phyloP scores from a whole-genome alignment of 2,113 vertebrate genomes.

The Meriones unguiculatus region DNA sequence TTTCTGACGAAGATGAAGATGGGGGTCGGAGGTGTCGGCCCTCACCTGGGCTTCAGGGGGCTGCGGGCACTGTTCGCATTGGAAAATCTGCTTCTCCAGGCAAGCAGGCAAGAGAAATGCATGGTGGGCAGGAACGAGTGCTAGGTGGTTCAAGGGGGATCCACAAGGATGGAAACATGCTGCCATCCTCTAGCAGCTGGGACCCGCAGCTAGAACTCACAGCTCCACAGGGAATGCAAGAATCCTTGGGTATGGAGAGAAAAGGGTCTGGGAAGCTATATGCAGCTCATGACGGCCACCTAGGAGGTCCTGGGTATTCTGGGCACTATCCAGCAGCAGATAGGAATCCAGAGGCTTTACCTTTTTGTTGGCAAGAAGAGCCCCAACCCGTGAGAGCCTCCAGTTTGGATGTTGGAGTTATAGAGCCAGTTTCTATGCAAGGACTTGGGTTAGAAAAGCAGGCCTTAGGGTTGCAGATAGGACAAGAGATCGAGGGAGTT shows the following conservation, averaged over 20 bases:
- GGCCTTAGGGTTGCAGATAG: neutral
- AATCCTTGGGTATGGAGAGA: neutral
- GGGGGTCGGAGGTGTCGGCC: conserved; percentile 46
- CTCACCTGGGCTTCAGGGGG: conserved; percentile 37
- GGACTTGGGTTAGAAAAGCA: conserved; percentile 44
- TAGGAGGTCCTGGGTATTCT: neutral
- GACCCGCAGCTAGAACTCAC: conserved; percentile 51
- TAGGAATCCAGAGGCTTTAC: neutral
- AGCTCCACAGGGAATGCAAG: conserved; percentile 7
- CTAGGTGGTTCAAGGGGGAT: neutral
- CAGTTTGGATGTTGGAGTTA: conserved; percentile 7
- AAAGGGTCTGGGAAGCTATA: neutral
- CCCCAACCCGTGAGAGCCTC: neutral
- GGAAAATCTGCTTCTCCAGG: conserved; percentile 63
- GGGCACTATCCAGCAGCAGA: neutral
- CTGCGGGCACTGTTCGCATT: neutral
- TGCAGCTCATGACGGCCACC: neutral
- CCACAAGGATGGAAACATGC: neutral
- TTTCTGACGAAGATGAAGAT: conserved; percentile 83
- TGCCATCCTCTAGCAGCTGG: conserved; percentile 42
- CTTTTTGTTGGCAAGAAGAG: conserved; percentile 66
- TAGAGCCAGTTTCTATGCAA: conserved; percentile 42
- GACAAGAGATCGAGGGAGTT: neutral
- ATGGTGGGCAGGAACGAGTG: conserved; percentile 12
- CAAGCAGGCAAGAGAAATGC: conserved; percentile 57